These are phyloP conservation scores for Rhinopomastus cyanomelas DNA, from an alignment of 2,113 vertebrate genomes.

Conservation along the genomic window DNA sequence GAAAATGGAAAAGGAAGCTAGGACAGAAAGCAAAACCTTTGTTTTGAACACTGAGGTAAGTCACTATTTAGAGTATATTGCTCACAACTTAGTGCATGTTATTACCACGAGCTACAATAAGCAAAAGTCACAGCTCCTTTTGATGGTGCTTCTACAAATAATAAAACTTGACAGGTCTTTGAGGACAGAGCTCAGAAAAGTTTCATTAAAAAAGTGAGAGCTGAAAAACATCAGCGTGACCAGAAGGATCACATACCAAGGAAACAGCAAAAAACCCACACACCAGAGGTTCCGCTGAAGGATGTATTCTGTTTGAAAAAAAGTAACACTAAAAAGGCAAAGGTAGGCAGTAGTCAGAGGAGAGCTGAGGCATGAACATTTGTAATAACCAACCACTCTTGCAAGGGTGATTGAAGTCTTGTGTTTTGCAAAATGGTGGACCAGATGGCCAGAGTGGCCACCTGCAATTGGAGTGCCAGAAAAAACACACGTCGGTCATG, in stretches of 20 bases:
- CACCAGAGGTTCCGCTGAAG: background rate
- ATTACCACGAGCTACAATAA: background rate
- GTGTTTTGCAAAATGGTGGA: background rate
- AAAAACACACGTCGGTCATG: background rate
- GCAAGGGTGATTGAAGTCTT: background rate
- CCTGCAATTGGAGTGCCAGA: background rate
- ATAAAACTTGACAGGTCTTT: background rate
- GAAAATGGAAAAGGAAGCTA: background rate
- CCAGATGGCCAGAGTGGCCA: background rate
- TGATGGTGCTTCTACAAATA: background rate
- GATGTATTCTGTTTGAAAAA: background rate
- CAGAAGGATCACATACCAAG: background rate
- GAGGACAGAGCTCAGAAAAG: background rate
- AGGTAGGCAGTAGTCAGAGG: background rate
- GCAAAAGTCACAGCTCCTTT: background rate
- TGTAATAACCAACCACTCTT: background rate
- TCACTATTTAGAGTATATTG: background rate
- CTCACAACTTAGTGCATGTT: background rate
- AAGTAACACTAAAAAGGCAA: background rate
- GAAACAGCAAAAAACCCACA: background rate
- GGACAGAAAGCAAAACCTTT: background rate
- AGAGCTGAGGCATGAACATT: background rate
- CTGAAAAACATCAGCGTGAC: background rate
- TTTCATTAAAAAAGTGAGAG: background rate
- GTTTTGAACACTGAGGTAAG: background rate